These are phyloP conservation scores for Colostygia pectinataria DNA, from an alignment of 2,888 invertebrate species.

Conservation along the genomic window DNA sequence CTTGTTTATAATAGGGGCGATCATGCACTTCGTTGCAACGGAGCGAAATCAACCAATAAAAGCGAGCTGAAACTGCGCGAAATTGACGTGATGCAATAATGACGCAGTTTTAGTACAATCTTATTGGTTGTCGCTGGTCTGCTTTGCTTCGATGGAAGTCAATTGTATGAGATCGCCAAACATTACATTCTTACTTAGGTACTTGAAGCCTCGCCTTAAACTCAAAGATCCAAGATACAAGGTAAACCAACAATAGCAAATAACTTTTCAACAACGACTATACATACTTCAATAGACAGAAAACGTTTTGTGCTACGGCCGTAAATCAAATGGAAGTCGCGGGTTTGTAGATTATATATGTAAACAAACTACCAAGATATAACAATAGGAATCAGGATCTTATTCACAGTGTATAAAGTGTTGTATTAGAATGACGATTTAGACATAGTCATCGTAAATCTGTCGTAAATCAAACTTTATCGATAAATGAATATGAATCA, in stretches of 20 bases:
- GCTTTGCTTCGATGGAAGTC: too few species aligned
- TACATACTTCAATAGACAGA: not conserved
- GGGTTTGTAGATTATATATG: not conserved
- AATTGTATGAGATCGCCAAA: too few species aligned
- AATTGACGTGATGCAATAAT: too few species aligned
- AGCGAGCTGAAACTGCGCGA: too few species aligned
- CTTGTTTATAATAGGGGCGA: not conserved
- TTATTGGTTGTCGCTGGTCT: too few species aligned
- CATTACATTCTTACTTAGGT: too few species aligned
- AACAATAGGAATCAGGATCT: not conserved
- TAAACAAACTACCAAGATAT: not conserved
- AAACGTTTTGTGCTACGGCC: not conserved
- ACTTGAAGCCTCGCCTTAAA: not conserved
- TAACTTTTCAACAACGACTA: not conserved
- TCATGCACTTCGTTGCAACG: too few species aligned
- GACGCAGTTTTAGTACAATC: too few species aligned
- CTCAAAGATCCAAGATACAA: not conserved
- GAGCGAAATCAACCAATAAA: too few species aligned
- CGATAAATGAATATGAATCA: too few species aligned
- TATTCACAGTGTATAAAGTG: not conserved
- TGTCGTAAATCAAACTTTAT: too few species aligned
- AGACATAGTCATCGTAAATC: too few species aligned
- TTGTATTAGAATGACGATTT: not conserved
- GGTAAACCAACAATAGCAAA: slow-evolving; percentile 1
- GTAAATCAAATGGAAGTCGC: not conserved